Percentiles rank a stretch among this genome's conserved stretches.
Conservation (phyloP, 1,140 invertebrate genomes). For the Protaetia brevitarsis region DNA sequence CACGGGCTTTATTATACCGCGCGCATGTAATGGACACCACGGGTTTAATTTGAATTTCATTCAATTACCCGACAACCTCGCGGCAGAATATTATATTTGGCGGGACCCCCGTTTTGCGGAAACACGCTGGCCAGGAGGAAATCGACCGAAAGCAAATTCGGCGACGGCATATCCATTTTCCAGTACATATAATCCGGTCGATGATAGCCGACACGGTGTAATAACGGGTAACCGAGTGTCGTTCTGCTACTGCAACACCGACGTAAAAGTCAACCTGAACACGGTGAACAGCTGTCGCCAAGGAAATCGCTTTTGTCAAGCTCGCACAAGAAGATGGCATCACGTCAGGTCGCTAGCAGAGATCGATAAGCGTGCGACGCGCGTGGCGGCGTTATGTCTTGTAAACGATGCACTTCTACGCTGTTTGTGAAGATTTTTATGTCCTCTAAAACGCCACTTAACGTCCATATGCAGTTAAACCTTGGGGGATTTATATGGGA, state of each 20-base stretch:
- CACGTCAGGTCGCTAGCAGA: too few relatives aligned
- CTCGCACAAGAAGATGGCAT: not conserved
- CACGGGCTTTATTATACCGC: too few relatives aligned
- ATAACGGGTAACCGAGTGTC: constrained; percentile 24
- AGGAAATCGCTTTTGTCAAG: not conserved
- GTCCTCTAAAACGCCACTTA: too few relatives aligned
- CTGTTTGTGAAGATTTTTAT: too few relatives aligned
- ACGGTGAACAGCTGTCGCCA: not conserved
- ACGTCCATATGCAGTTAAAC: too few relatives aligned
- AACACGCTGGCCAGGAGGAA: constrained; percentile 39
- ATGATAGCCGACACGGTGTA: too few relatives aligned
- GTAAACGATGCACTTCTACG: too few relatives aligned
- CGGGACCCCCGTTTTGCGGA: too few relatives aligned
- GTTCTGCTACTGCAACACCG: constrained; percentile 24
- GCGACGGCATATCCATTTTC: constrained; percentile 45
- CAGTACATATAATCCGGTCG: constrained; percentile 43
- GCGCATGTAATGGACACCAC: too few relatives aligned
- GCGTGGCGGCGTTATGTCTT: too few relatives aligned
- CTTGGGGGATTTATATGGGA: too few relatives aligned
- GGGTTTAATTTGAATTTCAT: constrained; percentile 31
- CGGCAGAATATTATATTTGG: constrained; percentile 38
- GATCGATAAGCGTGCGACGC: too few relatives aligned
- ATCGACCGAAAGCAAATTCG: constrained; percentile 44
- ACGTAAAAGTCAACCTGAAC: not conserved
- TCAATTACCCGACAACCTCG: constrained; percentile 41